Evolutionary conservation across 2,888 invertebrate genomes (phyloP).

Genomic region (Tetheella fluctuosa): DNA sequence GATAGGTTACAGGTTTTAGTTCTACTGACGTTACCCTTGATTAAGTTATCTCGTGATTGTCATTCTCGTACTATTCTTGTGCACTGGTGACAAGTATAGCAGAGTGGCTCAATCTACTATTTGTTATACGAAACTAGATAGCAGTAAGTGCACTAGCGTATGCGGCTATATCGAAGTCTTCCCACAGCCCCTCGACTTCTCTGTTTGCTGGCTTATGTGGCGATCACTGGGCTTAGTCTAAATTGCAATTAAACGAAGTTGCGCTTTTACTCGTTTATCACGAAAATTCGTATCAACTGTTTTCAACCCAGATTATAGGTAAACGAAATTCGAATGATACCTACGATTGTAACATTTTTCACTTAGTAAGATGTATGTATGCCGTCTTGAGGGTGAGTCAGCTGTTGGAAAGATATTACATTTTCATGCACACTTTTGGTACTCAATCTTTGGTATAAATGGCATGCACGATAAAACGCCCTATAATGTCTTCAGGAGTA

Average conservation of each 20-base stretch:
- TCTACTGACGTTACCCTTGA: no score
- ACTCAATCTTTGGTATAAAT: slow-evolving; percentile 42
- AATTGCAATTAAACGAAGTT: slow-evolving; percentile 74
- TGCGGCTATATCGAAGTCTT: slow-evolving; percentile 53
- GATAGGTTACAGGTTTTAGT: no score
- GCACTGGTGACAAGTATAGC: slow-evolving; percentile 35
- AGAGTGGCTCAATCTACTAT: slow-evolving; percentile 44
- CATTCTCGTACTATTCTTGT: slow-evolving; percentile 33
- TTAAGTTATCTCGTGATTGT: neutral
- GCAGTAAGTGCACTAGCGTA: slow-evolving; percentile 52
- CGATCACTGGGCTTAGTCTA: slow-evolving; percentile 68
- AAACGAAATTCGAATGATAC: slow-evolving; percentile 6
- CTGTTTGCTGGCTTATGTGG: slow-evolving; percentile 67
- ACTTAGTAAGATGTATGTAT: slow-evolving; percentile 41
- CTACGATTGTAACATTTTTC: neutral
- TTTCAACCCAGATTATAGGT: slow-evolving; percentile 21
- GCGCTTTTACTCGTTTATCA: slow-evolving; percentile 40
- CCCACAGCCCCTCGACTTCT: slow-evolving; percentile 60
- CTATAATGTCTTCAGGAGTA: slow-evolving; percentile 27
- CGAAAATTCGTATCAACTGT: slow-evolving; percentile 36
- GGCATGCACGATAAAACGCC: slow-evolving; percentile 35
- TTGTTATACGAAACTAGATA: slow-evolving; percentile 62
- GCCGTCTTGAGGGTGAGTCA: slow-evolving; percentile 39
- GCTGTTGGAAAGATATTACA: slow-evolving; percentile 52
- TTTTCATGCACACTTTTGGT: slow-evolving; percentile 47